Conservation (phyloP, 2,113 vertebrate species). For the Chloropsis cyanopogon region DNA sequence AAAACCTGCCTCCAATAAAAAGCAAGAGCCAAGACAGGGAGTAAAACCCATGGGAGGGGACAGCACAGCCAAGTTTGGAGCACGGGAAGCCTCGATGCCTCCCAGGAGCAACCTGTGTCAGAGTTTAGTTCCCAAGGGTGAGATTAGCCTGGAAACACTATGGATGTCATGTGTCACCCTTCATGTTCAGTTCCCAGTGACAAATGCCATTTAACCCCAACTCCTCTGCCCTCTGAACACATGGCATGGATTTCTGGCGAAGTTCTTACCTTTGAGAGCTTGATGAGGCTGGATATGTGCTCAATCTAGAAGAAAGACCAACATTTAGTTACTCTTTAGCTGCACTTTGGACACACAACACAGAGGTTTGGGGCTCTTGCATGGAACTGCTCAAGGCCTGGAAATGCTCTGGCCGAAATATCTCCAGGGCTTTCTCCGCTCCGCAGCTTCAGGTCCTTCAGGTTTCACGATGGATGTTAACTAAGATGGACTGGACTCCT, state of each 20-base stretch:
- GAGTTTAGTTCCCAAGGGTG: neutral
- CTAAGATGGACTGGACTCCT: neutral
- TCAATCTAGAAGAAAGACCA: slow-evolving; percentile 86
- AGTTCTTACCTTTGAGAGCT: slow-evolving; percentile 89
- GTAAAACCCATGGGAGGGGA: neutral
- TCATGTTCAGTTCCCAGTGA: neutral
- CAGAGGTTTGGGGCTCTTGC: neutral
- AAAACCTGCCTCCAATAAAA: neutral
- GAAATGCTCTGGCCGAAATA: neutral
- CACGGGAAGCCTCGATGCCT: neutral
- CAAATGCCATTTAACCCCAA: neutral
- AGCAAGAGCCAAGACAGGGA: neutral
- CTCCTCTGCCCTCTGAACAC: neutral
- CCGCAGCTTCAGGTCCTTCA: neutral
- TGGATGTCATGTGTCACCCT: neutral
- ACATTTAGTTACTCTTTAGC: neutral
- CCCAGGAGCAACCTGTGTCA: neutral
- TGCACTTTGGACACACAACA: neutral
- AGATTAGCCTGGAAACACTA: neutral
- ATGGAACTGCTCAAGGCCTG: neutral
- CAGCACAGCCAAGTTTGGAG: neutral
- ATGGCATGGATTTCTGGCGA: neutral
- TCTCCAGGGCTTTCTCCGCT: neutral
- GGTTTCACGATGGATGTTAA: neutral
- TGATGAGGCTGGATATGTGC: slow-evolving; percentile 97